phyloP scores from a whole-genome alignment of 2,113 vertebrate species.

The Taxidea taxus region DNA sequence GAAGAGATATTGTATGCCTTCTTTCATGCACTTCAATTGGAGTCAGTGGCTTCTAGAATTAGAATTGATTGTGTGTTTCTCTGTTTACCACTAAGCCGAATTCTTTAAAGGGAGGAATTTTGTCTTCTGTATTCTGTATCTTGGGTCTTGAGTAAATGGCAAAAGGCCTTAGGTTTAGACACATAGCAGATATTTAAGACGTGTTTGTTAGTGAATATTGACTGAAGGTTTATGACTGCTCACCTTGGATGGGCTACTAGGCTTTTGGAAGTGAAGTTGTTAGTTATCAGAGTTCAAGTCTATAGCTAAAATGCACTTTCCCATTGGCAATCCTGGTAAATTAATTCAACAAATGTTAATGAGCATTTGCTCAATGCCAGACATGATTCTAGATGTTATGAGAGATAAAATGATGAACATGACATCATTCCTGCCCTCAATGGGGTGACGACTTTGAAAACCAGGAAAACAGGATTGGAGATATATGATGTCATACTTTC shows the following conservation, averaged over 20 bases:
- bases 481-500: background rate
- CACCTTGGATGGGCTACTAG: background rate
- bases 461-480: background rate
- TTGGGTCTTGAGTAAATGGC: background rate
- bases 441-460: background rate
- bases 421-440: background rate
- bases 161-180: background rate
- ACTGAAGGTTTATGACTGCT: conserved; percentile 5
- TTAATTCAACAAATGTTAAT: background rate
- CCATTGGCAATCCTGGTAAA: background rate
- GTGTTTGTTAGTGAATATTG: background rate
- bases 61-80: background rate
- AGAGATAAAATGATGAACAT: background rate
- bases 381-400: background rate
- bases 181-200: background rate
- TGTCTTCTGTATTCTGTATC: background rate
- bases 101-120: background rate
- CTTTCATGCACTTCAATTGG: background rate
- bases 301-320: background rate
- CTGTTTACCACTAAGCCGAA: background rate
- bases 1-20: background rate
- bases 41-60: background rate
- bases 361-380: background rate
- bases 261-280: background rate
- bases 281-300: background rate